These are phyloP conservation scores for Drosophila athabasca DNA, from an alignment of 1,140 invertebrate species.

Conservation along the genomic window DNA sequence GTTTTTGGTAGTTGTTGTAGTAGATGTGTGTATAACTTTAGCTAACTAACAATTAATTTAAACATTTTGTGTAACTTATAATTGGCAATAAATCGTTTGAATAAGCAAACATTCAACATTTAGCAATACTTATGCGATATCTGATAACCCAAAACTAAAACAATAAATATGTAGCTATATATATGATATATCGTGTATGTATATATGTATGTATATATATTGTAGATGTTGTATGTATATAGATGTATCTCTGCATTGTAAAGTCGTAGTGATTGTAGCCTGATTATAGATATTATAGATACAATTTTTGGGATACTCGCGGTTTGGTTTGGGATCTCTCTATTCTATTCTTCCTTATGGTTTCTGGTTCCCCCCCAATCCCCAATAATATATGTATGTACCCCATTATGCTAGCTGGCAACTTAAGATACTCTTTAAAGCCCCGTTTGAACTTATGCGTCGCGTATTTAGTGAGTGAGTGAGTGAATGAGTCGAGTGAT, in stretches of 20 bases:
- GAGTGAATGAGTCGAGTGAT: slow-evolving; percentile 17
- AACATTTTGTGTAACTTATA: slow-evolving; percentile 78
- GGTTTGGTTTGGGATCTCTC: background rate
- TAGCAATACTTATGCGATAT: slow-evolving; percentile 67
- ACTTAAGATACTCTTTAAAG: slow-evolving; percentile 74
- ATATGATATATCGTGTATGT: slow-evolving; percentile 50
- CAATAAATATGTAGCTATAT: slow-evolving; percentile 73
- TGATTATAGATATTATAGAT: slow-evolving; percentile 74
- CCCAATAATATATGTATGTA: slow-evolving; percentile 16
- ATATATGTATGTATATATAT: slow-evolving; percentile 62
- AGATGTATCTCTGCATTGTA: slow-evolving; percentile 47
- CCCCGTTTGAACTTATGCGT: slow-evolving; percentile 77
- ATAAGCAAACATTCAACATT: slow-evolving; percentile 81
- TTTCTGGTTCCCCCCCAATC: slow-evolving; percentile 2
- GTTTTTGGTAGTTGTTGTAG: slow-evolving; percentile 55
- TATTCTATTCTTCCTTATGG: background rate
- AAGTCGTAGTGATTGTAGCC: slow-evolving; percentile 77
- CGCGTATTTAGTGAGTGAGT: slow-evolving; percentile 53
- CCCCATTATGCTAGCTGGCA: slow-evolving; percentile 74
- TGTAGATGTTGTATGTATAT: slow-evolving; percentile 37
- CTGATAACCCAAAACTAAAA: slow-evolving; percentile 70
- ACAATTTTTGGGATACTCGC: slow-evolving; percentile 40
- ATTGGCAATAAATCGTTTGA: slow-evolving; percentile 80
- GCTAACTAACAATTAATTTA: slow-evolving; percentile 83
- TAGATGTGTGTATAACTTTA: slow-evolving; percentile 73